Conservation (phyloP, 1,140 invertebrate genomes). For the Lasaia peninsularis region DNA sequence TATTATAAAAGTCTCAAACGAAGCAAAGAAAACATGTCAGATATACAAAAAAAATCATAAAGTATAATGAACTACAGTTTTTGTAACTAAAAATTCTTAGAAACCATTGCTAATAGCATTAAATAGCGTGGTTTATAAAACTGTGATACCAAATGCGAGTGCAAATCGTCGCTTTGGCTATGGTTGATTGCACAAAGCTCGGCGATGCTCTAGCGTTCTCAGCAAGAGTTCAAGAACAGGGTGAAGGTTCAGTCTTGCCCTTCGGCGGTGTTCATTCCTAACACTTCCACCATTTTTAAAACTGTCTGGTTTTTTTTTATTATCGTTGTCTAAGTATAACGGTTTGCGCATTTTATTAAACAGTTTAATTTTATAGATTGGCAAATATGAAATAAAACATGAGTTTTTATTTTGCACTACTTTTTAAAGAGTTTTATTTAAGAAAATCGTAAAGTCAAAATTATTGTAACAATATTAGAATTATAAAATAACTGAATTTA, state of each 20-base stretch:
- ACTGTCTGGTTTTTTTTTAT: no score
- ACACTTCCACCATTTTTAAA: background rate
- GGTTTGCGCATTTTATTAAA: no score
- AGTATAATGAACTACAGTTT: slow-evolving; percentile 8
- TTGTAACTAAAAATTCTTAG: slow-evolving; percentile 3
- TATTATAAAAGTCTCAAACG: no score
- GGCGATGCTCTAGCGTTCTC: slow-evolving; percentile 29
- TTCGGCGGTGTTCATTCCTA: slow-evolving; percentile 21
- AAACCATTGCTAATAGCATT: slow-evolving; percentile 9
- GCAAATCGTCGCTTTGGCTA: slow-evolving; percentile 46
- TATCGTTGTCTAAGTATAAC: no score
- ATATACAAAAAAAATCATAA: background rate
- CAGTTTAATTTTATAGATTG: no score
- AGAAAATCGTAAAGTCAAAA: no score
- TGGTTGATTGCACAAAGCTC: slow-evolving; percentile 58
- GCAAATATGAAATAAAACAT: no score
- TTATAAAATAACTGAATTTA: no score
- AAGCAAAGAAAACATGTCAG: background rate
- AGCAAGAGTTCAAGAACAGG: slow-evolving; percentile 67
- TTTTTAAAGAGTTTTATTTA: no score
- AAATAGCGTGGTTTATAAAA: slow-evolving; percentile 15
- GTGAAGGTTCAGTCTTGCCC: slow-evolving; percentile 59
- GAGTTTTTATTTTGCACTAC: no score
- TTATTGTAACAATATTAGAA: no score
- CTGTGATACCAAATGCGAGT: slow-evolving; percentile 21